Evolutionary conservation across 2,797 vertebrate genomes (phyloP).

Genomic region (Poecilia picta): DNA sequence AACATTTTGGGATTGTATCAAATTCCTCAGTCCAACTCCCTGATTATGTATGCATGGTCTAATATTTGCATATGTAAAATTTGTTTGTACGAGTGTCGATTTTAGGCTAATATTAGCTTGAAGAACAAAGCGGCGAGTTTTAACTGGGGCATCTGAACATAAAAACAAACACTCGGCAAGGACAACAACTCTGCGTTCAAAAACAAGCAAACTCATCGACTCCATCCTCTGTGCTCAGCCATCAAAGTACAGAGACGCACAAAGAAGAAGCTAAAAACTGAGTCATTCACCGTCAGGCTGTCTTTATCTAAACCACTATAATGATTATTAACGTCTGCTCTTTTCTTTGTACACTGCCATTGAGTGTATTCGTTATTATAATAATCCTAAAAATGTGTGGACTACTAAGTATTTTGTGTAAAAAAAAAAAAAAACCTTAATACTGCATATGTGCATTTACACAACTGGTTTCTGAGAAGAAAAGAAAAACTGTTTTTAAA

Average conservation of each 20-base stretch:
- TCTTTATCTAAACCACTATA: neutral
- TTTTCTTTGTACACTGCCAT: neutral
- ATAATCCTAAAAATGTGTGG: neutral
- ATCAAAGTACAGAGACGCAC: constrained; percentile 39
- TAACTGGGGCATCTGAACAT: constrained; percentile 63
- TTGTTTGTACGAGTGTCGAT: constrained; percentile 18
- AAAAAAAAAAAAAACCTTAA: neutral
- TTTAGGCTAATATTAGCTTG: constrained; percentile 45
- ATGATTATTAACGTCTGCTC: neutral
- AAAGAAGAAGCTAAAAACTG: neutral
- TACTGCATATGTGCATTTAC: neutral
- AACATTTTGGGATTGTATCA: neutral
- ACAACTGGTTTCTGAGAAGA: neutral
- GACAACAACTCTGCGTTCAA: constrained; percentile 40
- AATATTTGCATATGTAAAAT: constrained; percentile 56
- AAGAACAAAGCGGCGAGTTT: constrained; percentile 55
- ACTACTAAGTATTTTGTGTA: neutral
- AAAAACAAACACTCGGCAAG: constrained; percentile 55
- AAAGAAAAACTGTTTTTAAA: neutral
- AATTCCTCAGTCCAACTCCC: constrained; percentile 12
- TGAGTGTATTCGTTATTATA: neutral
- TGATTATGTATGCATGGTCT: constrained; percentile 22
- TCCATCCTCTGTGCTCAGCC: constrained; percentile 48
- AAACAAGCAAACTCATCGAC: constrained; percentile 42
- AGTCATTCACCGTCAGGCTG: neutral